A percentile compares a stretch with the other conserved stretches of the same genome.
These are phyloP conservation scores for Paraplagusia blochii DNA, from an alignment of 2,113 vertebrate species.

Conservation along the genomic window DNA sequence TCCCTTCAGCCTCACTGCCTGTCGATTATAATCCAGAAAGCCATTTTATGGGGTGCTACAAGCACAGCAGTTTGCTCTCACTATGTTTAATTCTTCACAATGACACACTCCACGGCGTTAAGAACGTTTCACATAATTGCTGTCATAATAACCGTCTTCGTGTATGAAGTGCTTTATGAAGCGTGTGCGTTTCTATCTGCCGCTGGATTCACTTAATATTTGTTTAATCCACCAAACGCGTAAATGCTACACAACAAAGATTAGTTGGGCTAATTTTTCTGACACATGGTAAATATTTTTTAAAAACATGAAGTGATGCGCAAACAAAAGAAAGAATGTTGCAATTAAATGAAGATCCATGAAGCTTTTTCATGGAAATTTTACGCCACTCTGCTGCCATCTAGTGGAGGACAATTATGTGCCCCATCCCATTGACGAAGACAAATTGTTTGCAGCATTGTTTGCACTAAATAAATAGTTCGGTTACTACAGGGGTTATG, in stretches of 20 bases:
- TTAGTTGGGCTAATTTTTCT: too few species aligned
- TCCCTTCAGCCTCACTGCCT: slow-evolving; percentile 14
- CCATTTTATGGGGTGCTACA: slow-evolving; percentile 28
- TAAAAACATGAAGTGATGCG: too few species aligned
- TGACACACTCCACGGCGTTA: slow-evolving; percentile 23
- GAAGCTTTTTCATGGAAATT: too few species aligned
- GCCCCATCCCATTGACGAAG: too few species aligned
- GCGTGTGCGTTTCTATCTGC: slow-evolving; percentile 6
- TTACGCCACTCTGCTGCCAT: too few species aligned
- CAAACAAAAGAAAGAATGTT: too few species aligned
- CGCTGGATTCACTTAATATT: slow-evolving; percentile 12
- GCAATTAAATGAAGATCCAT: too few species aligned
- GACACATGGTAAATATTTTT: too few species aligned
- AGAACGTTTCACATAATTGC: slow-evolving; percentile 22
- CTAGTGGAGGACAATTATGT: too few species aligned
- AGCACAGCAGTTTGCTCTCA: slow-evolving; percentile 21
- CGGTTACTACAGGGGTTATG: too few species aligned
- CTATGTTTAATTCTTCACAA: slow-evolving; percentile 33
- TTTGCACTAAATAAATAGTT: too few species aligned
- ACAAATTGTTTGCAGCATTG: too few species aligned
- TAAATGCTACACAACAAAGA: neutral
- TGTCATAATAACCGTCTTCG: slow-evolving; percentile 28
- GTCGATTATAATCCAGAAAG: slow-evolving; percentile 45
- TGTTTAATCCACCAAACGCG: slow-evolving; percentile 4
- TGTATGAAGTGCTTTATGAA: slow-evolving; percentile 30